These are phyloP conservation scores for Steinernema carpocapsae DNA, from an alignment of 2,888 invertebrate genomes.

Conservation along the genomic window DNA sequence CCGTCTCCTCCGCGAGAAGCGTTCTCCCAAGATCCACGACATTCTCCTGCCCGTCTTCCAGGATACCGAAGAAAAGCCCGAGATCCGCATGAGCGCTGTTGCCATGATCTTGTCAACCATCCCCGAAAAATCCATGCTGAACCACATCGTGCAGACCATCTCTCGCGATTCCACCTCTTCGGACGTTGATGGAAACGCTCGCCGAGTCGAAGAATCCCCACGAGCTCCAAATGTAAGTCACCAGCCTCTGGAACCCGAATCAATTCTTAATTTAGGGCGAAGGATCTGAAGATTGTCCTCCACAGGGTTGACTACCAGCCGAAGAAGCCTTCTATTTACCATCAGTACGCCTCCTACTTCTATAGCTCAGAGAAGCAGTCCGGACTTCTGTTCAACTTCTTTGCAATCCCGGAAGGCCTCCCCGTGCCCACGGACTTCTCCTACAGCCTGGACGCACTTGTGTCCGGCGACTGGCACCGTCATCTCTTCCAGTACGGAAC, in stretches of 20 bases:
- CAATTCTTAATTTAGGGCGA: too few species aligned
- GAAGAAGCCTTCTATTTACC: too few species aligned
- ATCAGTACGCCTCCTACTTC: too few species aligned
- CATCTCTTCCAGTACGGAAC: slow-evolving; percentile 43
- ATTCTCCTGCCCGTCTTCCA: slow-evolving; percentile 52
- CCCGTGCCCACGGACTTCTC: slow-evolving; percentile 52
- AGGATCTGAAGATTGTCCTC: too few species aligned
- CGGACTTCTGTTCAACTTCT: background rate
- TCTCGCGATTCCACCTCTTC: slow-evolving; percentile 43
- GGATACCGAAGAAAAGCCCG: slow-evolving; percentile 46
- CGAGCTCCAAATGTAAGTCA: background rate
- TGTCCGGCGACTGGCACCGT: slow-evolving; percentile 54
- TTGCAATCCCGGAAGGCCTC: background rate
- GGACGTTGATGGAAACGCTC: slow-evolving; percentile 36
- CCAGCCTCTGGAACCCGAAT: too few species aligned
- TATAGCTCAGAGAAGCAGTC: slow-evolving; percentile 33
- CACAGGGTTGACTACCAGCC: too few species aligned
- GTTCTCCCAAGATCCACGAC: slow-evolving; percentile 47
- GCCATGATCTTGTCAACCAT: slow-evolving; percentile 46
- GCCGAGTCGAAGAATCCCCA: background rate
- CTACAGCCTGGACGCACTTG: slow-evolving; percentile 54
- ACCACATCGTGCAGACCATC: slow-evolving; percentile 48
- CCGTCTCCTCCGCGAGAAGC: slow-evolving; percentile 44
- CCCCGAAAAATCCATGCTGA: slow-evolving; percentile 47
- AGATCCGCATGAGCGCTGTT: slow-evolving; percentile 48